A percentile compares a stretch with the other conserved stretches of the same genome.
These are phyloP conservation scores for Nasonia vitripennis DNA, from an alignment of 1,140 invertebrate genomes.

Conservation along the genomic window DNA sequence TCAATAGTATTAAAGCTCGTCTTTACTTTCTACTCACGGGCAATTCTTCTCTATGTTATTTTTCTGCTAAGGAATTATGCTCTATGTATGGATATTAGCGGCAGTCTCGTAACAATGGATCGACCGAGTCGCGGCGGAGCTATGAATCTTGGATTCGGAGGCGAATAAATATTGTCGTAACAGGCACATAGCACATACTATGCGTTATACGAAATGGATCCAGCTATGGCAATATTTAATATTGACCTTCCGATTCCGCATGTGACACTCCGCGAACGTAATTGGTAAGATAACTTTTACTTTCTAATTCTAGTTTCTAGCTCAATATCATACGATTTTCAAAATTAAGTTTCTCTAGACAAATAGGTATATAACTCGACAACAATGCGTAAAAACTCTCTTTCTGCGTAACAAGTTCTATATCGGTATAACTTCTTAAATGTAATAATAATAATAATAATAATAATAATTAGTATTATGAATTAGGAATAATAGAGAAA, in stretches of 20 bases:
- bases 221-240: not conserved
- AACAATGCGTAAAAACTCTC: no score
- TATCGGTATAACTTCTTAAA: not conserved
- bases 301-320: not conserved
- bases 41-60: not conserved
- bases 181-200: not conserved
- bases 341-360: no score
- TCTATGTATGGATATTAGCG: not conserved
- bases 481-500: not conserved
- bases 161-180: not conserved
- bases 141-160: not conserved
- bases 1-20: not conserved
- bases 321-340: not conserved
- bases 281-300: not conserved
- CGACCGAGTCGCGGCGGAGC: not conserved
- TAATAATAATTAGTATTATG: not conserved
- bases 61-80: no score
- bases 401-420: not conserved
- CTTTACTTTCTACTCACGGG: not conserved
- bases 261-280: not conserved
- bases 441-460: not conserved
- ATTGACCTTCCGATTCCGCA: not conserved
- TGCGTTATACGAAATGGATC: not conserved
- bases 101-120: not conserved
- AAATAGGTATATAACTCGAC: no score